Evolutionary conservation across 2,888 invertebrate genomes (phyloP).

Genomic region (Diaphora mendica): DNA sequence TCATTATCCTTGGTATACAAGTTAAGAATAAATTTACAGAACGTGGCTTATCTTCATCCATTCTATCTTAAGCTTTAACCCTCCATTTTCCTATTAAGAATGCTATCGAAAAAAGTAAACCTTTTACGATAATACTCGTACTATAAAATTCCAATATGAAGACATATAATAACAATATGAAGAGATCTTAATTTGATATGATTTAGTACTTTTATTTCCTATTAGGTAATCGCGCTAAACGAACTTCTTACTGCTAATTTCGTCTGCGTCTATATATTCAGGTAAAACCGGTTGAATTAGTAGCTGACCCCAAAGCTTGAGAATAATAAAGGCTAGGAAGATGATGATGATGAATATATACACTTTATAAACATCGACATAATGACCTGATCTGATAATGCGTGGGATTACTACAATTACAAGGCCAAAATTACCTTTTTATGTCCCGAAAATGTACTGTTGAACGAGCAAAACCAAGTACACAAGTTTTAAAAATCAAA

Average conservation of each 20-base stretch:
- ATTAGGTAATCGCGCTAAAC: no score
- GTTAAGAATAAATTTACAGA: slow-evolving; percentile 9
- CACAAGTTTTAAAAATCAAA: not conserved
- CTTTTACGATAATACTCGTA: not conserved
- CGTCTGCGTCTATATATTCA: no score
- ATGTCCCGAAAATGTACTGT: no score
- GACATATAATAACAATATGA: not conserved
- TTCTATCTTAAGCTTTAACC: slow-evolving; percentile 5
- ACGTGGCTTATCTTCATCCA: slow-evolving; percentile 31
- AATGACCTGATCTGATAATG: no score
- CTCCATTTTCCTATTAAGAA: slow-evolving; percentile 10
- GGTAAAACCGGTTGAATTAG: no score
- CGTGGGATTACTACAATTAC: no score
- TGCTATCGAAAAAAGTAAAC: not conserved
- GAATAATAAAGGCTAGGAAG: no score
- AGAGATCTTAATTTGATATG: not conserved
- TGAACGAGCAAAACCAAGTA: not conserved
- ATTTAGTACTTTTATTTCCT: not conserved
- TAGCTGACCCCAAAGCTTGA: no score
- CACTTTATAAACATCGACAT: no score
- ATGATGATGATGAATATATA: no score
- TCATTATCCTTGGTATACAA: not conserved
- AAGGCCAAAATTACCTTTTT: no score
- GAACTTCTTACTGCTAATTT: no score
- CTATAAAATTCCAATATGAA: not conserved